phyloP scores from a whole-genome alignment of 2,113 vertebrate genomes.

The Fregetta grallaria region DNA sequence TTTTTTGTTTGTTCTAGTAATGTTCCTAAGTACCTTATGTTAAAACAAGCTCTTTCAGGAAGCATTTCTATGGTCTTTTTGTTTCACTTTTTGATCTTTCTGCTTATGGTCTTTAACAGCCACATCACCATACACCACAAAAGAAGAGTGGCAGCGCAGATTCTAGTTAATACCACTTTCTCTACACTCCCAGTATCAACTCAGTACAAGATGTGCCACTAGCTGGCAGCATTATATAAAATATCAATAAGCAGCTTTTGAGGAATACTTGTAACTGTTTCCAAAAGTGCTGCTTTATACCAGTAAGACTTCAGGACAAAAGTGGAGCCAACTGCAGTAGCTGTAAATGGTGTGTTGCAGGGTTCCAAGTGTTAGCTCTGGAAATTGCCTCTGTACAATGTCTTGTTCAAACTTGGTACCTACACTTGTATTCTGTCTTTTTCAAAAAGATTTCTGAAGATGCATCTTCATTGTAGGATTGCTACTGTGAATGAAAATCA shows the following conservation, averaged over 20 bases:
- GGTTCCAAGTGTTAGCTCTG: background rate
- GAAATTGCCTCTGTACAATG: background rate
- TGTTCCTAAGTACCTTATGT: background rate
- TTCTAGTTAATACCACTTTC: background rate
- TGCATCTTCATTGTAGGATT: background rate
- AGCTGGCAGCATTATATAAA: constrained; percentile 79
- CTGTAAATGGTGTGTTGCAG: background rate
- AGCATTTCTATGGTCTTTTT: background rate
- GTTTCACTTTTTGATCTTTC: background rate
- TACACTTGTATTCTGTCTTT: background rate
- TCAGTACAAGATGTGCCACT: constrained; percentile 69
- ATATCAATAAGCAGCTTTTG: constrained; percentile 52
- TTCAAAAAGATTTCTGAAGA: background rate
- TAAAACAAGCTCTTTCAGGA: background rate
- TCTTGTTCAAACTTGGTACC: background rate
- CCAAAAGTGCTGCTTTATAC: background rate
- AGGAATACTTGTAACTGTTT: background rate
- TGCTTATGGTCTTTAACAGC: background rate
- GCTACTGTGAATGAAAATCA: background rate
- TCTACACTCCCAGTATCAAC: background rate
- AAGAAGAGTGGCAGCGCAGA: background rate
- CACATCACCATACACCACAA: background rate
- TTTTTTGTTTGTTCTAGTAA: background rate
- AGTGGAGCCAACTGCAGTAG: background rate
- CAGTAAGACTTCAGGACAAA: background rate